A percentile compares a stretch with the other conserved stretches of the same genome.
Evolutionary conservation across 2,797 vertebrate species (phyloP).

Genomic region (Melanotaenia trifasciata): DNA sequence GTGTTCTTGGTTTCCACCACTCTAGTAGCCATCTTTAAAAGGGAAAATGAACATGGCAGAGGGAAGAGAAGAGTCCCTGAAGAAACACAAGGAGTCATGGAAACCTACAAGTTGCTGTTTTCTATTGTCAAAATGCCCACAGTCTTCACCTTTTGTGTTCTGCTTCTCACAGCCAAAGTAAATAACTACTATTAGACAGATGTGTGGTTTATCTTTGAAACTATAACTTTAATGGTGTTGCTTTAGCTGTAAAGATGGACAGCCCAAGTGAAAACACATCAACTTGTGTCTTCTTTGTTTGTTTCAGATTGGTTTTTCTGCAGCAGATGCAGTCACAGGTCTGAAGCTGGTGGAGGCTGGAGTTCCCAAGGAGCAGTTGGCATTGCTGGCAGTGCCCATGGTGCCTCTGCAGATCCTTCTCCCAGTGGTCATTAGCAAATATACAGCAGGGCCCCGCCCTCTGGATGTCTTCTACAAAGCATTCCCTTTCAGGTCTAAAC

Average conservation of each 20-base stretch:
- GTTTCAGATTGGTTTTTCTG: slow-evolving; percentile 94
- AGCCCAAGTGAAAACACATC: not conserved
- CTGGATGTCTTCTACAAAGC: slow-evolving; percentile 95
- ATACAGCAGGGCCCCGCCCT: slow-evolving; percentile 95
- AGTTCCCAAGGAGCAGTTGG: slow-evolving; percentile 95
- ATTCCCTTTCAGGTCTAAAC: slow-evolving; percentile 92
- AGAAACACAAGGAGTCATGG: slow-evolving; percentile 91
- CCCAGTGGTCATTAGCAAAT: slow-evolving; percentile 96
- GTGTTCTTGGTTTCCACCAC: slow-evolving; percentile 95
- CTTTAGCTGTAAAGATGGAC: not conserved
- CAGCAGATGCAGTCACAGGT: slow-evolving; percentile 95
- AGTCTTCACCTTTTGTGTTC: slow-evolving; percentile 91
- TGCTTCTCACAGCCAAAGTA: slow-evolving; percentile 97
- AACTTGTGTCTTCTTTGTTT: slow-evolving; percentile 12
- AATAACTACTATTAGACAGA: not conserved
- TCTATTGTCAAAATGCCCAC: slow-evolving; percentile 95
- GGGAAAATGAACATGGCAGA: slow-evolving; percentile 82
- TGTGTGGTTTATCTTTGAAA: not conserved
- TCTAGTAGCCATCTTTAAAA: slow-evolving; percentile 93
- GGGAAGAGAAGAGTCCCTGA: slow-evolving; percentile 80
- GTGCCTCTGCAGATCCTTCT: slow-evolving; percentile 96
- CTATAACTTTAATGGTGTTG: not conserved
- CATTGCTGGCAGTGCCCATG: slow-evolving; percentile 96
- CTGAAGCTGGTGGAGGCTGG: slow-evolving; percentile 96
- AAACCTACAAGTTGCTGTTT: slow-evolving; percentile 92